Percentiles rank a stretch among this genome's conserved stretches.
Evolutionary conservation across 92 coral and sea anemone species (phyloP).

Genomic region (Muricea muricata): DNA sequence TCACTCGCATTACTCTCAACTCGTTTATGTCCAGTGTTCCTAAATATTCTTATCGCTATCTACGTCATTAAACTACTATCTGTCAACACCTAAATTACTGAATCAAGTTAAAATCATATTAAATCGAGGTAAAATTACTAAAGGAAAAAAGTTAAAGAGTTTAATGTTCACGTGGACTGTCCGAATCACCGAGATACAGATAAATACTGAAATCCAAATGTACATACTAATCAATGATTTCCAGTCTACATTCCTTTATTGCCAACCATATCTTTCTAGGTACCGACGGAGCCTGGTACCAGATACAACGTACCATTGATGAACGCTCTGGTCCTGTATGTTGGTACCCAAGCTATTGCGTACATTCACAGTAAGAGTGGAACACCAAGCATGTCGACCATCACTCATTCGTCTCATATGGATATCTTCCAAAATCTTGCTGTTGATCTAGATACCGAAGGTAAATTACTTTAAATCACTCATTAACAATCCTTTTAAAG

Average conservation of each 20-base stretch:
- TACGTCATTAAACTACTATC: no score
- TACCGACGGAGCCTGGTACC: slow-evolving; percentile 95
- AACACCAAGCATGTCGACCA: slow-evolving; percentile 99
- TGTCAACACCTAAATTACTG: no score
- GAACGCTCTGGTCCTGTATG: slow-evolving; percentile 97
- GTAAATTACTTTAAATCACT: slow-evolving; percentile 38
- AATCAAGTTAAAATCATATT: no score
- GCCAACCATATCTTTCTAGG: slow-evolving; percentile 69
- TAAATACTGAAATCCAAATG: no score
- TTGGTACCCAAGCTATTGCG: slow-evolving; percentile 97
- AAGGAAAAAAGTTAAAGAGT: no score
- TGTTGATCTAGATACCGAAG: slow-evolving; percentile 97
- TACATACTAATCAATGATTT: neutral
- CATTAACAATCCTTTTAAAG: no score
- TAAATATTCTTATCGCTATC: no score
- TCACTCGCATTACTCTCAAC: no score
- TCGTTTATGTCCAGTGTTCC: no score
- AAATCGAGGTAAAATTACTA: no score
- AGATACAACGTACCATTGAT: slow-evolving; percentile 95
- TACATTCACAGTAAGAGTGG: slow-evolving; percentile 98
- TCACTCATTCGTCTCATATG: slow-evolving; percentile 99
- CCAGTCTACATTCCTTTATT: neutral
- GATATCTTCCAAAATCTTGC: slow-evolving; percentile 99
- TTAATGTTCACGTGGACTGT: no score
- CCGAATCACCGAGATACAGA: no score